Evolutionary conservation across 2,113 vertebrate genomes (phyloP).

Genomic region (Sitta europaea): DNA sequence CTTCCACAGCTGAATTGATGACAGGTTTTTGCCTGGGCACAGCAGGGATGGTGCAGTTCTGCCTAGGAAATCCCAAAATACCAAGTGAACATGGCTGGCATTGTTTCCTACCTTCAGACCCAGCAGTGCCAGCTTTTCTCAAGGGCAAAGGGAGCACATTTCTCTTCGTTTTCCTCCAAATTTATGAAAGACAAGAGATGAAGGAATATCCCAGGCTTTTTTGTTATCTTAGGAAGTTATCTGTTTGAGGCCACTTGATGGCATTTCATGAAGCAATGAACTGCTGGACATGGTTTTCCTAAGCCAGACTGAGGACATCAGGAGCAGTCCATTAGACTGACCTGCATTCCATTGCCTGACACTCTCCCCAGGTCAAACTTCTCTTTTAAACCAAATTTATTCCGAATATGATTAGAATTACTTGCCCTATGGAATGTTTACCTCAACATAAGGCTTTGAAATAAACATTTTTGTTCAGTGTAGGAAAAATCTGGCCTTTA

Average conservation of each 20-base stretch:
- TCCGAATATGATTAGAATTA: neutral
- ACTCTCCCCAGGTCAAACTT: neutral
- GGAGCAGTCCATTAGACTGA: neutral
- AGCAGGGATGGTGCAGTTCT: neutral
- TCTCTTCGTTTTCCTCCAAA: neutral
- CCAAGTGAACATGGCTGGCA: accelerated
- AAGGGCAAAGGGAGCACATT: accelerated
- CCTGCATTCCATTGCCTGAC: neutral
- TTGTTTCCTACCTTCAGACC: neutral
- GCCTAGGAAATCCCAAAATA: neutral
- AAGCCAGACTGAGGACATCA: neutral
- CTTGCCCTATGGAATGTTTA: neutral
- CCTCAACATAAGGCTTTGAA: neutral
- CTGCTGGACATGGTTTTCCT: neutral
- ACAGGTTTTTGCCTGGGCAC: neutral
- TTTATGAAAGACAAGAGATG: accelerated
- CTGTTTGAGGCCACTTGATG: neutral
- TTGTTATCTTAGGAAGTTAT: neutral
- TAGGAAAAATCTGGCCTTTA: neutral
- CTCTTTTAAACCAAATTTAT: neutral
- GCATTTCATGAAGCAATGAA: neutral
- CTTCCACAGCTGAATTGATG: neutral
- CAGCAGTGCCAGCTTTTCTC: neutral
- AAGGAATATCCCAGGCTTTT: neutral
- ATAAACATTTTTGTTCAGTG: neutral